These are phyloP conservation scores for Listrodromus nycthemerus DNA, from an alignment of 2,888 invertebrate genomes.

Conservation along the genomic window DNA sequence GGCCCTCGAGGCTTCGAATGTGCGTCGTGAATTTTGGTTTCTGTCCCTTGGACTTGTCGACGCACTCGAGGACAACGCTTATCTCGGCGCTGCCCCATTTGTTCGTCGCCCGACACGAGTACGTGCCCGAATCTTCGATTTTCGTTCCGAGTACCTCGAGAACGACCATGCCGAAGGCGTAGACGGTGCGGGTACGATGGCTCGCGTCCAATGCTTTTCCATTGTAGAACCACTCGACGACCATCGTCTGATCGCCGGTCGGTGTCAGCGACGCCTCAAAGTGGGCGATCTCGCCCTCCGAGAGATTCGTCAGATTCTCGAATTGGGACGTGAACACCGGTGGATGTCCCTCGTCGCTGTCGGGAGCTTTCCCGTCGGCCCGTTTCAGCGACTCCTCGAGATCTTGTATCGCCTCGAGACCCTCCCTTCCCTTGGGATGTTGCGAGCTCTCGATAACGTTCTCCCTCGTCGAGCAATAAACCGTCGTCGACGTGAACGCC, in stretches of 20 bases:
- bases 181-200: conserved; percentile 96
- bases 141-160: conserved; percentile 98
- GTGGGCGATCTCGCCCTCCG: conserved; percentile 98
- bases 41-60: conserved; percentile 93
- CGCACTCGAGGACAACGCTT: conserved; percentile 92
- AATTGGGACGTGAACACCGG: conserved; percentile 96
- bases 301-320: conserved; percentile 92
- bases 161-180: conserved; percentile 99
- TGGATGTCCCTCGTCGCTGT: conserved; percentile 92
- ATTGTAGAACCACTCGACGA: conserved; percentile 98
- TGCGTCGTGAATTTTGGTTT: conserved; percentile 96
- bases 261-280: conserved; percentile 98
- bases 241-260: conserved; percentile 96
- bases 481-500: conserved; percentile 96
- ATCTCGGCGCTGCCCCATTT: conserved; percentile 95
- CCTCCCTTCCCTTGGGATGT: conserved; percentile 98
- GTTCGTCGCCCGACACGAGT: conserved; percentile 95
- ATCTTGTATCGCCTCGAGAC: conserved; percentile 95
- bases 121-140: conserved; percentile 95
- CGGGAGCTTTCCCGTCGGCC: conserved; percentile 89
- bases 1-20: conserved; percentile 92
- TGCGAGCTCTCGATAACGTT: conserved; percentile 95
- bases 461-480: conserved; percentile 93
- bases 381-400: conserved; percentile 93
- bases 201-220: conserved; percentile 94